Evolutionary conservation across 2,888 invertebrate species (phyloP).

Genomic region (Eledona agricola): DNA sequence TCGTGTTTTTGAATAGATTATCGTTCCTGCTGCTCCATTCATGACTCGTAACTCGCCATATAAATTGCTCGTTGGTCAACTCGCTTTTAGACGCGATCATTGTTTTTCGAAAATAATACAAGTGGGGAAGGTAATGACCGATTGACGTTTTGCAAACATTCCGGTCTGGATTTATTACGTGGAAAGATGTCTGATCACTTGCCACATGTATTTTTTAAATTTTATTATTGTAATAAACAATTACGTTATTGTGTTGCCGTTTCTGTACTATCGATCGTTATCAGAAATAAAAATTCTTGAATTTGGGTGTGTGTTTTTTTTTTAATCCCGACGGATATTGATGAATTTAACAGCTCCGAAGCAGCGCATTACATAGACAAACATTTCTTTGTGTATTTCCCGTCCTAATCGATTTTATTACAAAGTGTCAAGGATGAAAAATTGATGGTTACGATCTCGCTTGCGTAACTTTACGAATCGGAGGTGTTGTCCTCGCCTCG

Average conservation of each 20-base stretch:
- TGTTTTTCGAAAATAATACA: conserved; percentile 9
- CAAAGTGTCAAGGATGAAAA: conserved; percentile 18
- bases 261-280: no score
- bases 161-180: conserved; percentile 5
- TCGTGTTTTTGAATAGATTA: conserved; percentile 45
- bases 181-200: conserved; percentile 1
- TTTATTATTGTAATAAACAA: no score
- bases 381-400: neutral
- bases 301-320: no score
- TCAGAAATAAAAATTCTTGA: no score
- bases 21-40: conserved; percentile 36
- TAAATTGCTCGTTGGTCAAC: conserved; percentile 31
- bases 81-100: conserved; percentile 18
- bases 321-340: no score
- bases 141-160: conserved; percentile 10
- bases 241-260: no score
- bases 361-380: conserved; percentile 2
- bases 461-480: conserved; percentile 16
- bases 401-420: conserved; percentile 16
- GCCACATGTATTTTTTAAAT: no score
- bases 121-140: conserved; percentile 10
- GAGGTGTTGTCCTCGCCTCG: conserved; percentile 6
- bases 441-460: conserved; percentile 11
- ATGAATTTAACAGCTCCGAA: neutral
- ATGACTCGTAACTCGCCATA: conserved; percentile 28